A percentile compares a stretch with the other conserved stretches of the same genome.
Evolutionary conservation across 1,140 invertebrate species (phyloP).

Genomic region (Aricia agestis): DNA sequence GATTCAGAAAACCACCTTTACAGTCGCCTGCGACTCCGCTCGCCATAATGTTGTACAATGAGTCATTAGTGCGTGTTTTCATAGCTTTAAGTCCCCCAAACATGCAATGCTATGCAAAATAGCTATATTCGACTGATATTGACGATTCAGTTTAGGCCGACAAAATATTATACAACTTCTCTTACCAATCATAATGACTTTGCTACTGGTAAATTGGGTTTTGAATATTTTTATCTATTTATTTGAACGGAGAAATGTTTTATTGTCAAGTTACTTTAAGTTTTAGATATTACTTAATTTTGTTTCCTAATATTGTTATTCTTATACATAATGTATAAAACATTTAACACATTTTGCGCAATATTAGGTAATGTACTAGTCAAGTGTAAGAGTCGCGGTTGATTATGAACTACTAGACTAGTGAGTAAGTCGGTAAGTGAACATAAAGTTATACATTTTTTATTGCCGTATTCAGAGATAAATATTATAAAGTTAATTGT

Average conservation of each 20-base stretch:
- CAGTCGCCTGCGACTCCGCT: background rate
- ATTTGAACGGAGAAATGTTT: too few species aligned
- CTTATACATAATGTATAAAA: too few species aligned
- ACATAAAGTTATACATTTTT: too few species aligned
- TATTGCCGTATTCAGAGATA: too few species aligned
- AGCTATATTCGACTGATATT: conserved; percentile 2
- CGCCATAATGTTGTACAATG: background rate
- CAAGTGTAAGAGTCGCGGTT: background rate
- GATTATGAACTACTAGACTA: conserved; percentile 4
- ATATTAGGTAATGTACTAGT: background rate
- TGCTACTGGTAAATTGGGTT: too few species aligned
- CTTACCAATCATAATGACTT: too few species aligned
- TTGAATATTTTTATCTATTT: too few species aligned
- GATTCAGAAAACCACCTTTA: background rate
- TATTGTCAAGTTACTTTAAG: too few species aligned
- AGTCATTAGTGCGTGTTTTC: background rate
- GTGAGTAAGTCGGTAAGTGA: background rate
- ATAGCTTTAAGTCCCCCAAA: background rate
- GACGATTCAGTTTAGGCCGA: background rate
- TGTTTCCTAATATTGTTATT: too few species aligned
- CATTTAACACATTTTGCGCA: background rate
- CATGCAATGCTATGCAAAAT: conserved; percentile 5
- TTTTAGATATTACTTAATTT: too few species aligned
- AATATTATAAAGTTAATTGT: too few species aligned
- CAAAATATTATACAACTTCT: too few species aligned